Conservation (phyloP, 2,113 vertebrate genomes). For the Microtus richardsoni region DNA sequence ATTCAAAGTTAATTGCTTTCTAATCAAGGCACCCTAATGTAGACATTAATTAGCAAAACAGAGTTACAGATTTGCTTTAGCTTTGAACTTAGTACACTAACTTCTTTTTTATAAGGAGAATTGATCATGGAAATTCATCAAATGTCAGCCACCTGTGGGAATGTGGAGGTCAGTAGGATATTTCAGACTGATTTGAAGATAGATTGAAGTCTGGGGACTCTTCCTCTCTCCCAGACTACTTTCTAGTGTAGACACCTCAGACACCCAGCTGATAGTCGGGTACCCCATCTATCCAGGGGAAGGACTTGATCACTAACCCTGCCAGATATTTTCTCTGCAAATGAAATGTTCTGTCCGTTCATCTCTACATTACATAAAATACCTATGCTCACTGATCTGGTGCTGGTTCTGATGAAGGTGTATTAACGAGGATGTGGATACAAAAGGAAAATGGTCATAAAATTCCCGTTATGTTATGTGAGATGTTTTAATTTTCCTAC, state of each 20-base stretch:
- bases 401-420: not conserved
- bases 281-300: not conserved
- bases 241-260: not conserved
- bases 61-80: conserved; percentile 3
- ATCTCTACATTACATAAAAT: not conserved
- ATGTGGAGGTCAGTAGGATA: conserved; percentile 8
- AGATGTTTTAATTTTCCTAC: not conserved
- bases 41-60: conserved; percentile 34
- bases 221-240: not conserved
- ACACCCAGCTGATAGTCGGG: not conserved
- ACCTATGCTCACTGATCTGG: not conserved
- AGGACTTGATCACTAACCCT: not conserved
- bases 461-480: not conserved
- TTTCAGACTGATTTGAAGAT: not conserved
- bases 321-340: not conserved
- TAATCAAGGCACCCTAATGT: conserved; percentile 37
- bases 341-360: not conserved
- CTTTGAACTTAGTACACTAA: conserved; percentile 12
- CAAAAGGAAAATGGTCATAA: conserved; percentile 12
- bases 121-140: conserved; percentile 29
- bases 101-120: conserved; percentile 38
- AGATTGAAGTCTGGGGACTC: not conserved
- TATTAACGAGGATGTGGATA: not conserved
- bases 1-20: conserved; percentile 53
- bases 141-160: conserved; percentile 5